A percentile compares a stretch with the other conserved stretches of the same genome.
Evolutionary conservation across 2,888 invertebrate genomes (phyloP).

Genomic region (Nasonovia ribisnigri): DNA sequence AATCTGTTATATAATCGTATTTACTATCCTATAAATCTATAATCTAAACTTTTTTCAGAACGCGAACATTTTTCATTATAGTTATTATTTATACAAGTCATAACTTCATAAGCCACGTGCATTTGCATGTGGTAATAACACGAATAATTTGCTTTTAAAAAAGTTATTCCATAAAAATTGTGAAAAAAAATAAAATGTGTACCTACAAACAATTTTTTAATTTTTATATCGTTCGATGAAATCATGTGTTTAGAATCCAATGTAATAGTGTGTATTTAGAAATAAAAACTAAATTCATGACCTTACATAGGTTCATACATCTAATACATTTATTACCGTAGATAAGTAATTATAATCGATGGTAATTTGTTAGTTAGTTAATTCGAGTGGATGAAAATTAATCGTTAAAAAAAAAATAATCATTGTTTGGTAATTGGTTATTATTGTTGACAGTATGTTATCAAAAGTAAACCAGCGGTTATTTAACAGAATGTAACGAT

Average conservation of each 20-base stretch:
- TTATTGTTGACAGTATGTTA: neutral
- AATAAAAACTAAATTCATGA: too few relatives aligned
- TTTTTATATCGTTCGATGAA: neutral
- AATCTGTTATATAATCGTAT: neutral
- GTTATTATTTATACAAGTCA: neutral
- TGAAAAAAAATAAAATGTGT: neutral
- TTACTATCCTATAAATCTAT: neutral
- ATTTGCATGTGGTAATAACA: neutral
- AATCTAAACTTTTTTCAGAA: neutral
- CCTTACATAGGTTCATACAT: neutral
- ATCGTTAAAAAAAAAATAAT: too few relatives aligned
- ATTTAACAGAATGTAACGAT: neutral
- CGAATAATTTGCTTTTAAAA: too few relatives aligned
- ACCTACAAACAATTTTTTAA: too few relatives aligned
- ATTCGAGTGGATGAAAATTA: too few relatives aligned
- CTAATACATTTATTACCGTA: neutral
- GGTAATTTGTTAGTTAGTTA: neutral
- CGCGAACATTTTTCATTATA: neutral
- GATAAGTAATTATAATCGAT: neutral
- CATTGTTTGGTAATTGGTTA: too few relatives aligned
- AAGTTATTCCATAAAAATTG: neutral
- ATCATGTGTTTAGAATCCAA: neutral
- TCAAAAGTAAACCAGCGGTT: neutral
- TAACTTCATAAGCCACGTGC: neutral
- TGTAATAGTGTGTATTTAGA: neutral